Conservation (phyloP, 2,113 vertebrate species). For the Brachyhypopomus gauderio region DNA sequence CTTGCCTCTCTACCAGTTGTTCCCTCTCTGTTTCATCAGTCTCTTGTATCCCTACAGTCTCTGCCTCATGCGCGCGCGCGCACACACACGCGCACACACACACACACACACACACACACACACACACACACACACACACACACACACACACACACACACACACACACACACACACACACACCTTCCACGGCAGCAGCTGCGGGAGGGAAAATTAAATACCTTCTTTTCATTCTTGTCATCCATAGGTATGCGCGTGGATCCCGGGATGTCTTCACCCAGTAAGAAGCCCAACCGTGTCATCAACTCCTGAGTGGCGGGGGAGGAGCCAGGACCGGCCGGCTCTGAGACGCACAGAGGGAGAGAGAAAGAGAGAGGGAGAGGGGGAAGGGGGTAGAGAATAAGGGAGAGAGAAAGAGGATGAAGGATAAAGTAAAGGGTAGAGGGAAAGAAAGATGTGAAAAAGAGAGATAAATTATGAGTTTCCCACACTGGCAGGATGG, state of each 20-base stretch:
- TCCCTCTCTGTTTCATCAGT: not conserved
- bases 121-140: conserved; percentile 34
- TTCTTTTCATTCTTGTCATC: conserved; percentile 93
- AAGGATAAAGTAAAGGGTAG: conserved; percentile 15
- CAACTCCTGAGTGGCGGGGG: conserved; percentile 95
- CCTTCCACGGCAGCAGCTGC: conserved; percentile 61
- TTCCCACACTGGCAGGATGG: conserved; percentile 20
- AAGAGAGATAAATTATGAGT: not conserved
- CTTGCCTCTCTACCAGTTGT: not conserved
- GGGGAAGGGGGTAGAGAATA: conserved; percentile 13
- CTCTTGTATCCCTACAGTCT: not conserved
- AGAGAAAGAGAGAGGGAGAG: conserved; percentile 61
- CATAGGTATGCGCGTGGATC: conserved; percentile 87
- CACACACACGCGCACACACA: no score
- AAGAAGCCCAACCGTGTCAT: conserved; percentile 98
- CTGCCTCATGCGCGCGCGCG: conserved; percentile 25
- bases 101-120: conserved; percentile 53
- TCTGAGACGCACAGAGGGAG: conserved; percentile 64
- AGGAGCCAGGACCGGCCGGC: conserved; percentile 77
- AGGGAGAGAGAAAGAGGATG: conserved; percentile 42
- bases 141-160: conserved; percentile 44
- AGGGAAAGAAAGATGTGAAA: not conserved
- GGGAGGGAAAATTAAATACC: conserved; percentile 77
- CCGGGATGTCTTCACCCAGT: conserved; percentile 96
- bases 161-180: conserved; percentile 47